Evolutionary conservation across 2,113 vertebrate species (phyloP).

Genomic region (Cyanoramphus novaezelandiae): DNA sequence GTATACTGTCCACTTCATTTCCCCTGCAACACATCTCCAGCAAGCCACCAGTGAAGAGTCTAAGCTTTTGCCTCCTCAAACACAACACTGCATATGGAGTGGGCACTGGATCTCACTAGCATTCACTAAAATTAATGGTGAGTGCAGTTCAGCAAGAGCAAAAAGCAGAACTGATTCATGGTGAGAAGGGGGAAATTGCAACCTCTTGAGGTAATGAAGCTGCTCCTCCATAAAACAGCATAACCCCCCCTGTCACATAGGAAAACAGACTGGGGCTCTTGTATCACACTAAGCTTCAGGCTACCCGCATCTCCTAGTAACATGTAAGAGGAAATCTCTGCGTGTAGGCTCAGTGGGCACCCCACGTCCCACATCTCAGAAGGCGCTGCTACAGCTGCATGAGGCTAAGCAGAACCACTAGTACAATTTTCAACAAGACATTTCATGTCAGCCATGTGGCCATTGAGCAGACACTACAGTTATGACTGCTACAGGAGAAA

Average conservation of each 20-base stretch:
- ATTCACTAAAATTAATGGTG: neutral
- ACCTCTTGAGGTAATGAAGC: neutral
- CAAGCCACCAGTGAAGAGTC: neutral
- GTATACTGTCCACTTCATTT: neutral
- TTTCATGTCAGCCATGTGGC: neutral
- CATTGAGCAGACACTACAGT: neutral
- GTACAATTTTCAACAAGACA: neutral
- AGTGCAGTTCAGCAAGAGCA: neutral
- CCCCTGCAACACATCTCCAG: neutral
- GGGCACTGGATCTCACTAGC: neutral
- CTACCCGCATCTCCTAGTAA: neutral
- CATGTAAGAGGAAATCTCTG: neutral
- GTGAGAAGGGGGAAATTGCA: neutral
- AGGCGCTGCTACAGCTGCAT: neutral
- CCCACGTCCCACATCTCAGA: neutral
- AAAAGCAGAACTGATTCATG: neutral
- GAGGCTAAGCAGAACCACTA: neutral
- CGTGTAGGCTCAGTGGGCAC: neutral
- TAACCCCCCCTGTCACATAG: neutral
- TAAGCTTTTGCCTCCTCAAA: neutral
- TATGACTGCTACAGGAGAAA: neutral
- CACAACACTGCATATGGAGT: accelerated
- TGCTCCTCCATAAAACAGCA: neutral
- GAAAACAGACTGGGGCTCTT: neutral
- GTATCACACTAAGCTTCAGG: neutral